Percentiles rank a stretch among this genome's conserved stretches.
Conservation (phyloP, 1,140 invertebrate genomes). For the Charaxes varanes region DNA sequence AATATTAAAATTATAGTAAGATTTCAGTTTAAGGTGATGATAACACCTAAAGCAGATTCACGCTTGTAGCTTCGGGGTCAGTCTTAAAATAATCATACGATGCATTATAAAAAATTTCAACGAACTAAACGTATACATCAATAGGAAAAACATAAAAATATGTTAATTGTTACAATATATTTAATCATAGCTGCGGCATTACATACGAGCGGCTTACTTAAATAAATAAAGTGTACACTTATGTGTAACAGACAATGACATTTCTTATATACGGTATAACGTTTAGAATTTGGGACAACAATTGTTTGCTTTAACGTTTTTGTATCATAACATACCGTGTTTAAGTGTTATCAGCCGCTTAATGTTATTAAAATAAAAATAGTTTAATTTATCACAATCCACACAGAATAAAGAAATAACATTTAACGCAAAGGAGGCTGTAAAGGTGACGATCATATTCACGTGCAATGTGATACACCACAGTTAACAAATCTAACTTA, state of each 20-base stretch:
- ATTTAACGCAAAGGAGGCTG: conserved; percentile 41
- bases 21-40: conserved; percentile 43
- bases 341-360: conserved; percentile 45
- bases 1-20: conserved; percentile 46
- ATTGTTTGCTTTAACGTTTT: too few species aligned
- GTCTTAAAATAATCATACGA: conserved; percentile 24
- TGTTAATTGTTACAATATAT: conserved; percentile 8
- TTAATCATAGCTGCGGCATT: too few species aligned
- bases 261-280: too few species aligned
- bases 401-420: conserved; percentile 58
- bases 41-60: conserved; percentile 32
- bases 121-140: conserved; percentile 22
- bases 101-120: conserved; percentile 10
- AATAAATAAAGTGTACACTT: too few species aligned
- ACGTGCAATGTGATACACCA: conserved; percentile 69
- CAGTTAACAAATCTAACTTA: conserved; percentile 73
- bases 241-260: too few species aligned
- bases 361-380: conserved; percentile 37
- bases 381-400: conserved; percentile 64
- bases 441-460: conserved; percentile 54
- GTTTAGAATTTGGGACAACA: too few species aligned
- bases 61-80: conserved; percentile 18
- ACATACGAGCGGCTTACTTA: too few species aligned
- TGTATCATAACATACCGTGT: too few species aligned
- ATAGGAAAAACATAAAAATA: conserved; percentile 20